phyloP scores from a whole-genome alignment of 2,797 vertebrate species.

The Carapus acus region DNA sequence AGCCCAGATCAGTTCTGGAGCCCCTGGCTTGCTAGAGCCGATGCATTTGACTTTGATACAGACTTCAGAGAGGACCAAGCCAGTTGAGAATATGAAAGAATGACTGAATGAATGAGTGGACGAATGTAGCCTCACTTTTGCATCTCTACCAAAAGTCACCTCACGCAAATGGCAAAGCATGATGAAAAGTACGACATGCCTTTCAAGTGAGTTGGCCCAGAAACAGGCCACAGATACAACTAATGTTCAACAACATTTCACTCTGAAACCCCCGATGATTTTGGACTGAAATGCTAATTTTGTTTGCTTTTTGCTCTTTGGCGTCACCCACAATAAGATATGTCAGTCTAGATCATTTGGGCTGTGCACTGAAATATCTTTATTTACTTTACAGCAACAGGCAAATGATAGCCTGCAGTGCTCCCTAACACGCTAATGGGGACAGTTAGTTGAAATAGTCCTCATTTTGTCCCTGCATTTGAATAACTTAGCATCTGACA shows the following conservation, averaged over 20 bases:
- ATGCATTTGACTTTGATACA: no score
- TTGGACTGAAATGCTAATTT: not conserved
- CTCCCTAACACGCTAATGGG: constrained; percentile 19
- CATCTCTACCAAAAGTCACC: no score
- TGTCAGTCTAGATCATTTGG: constrained; percentile 6
- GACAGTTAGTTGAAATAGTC: constrained; percentile 19
- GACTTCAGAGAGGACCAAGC: no score
- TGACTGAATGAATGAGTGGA: no score
- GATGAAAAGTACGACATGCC: not conserved
- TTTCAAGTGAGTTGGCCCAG: not conserved
- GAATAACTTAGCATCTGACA: constrained; percentile 55
- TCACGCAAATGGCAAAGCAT: no score
- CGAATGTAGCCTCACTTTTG: no score
- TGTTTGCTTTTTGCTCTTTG: not conserved
- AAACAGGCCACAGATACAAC: not conserved
- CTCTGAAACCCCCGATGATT: not conserved
- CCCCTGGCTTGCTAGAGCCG: no score
- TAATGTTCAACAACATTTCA: constrained; percentile 4
- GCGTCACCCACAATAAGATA: constrained; percentile 7
- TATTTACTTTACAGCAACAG: constrained; percentile 15
- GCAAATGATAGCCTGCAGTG: constrained; percentile 16
- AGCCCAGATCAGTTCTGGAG: no score
- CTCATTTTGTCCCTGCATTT: constrained; percentile 29
- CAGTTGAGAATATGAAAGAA: no score
- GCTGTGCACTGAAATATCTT: constrained; percentile 7